These are phyloP conservation scores for Channa maculata DNA, from an alignment of 2,113 vertebrate species.

Conservation along the genomic window DNA sequence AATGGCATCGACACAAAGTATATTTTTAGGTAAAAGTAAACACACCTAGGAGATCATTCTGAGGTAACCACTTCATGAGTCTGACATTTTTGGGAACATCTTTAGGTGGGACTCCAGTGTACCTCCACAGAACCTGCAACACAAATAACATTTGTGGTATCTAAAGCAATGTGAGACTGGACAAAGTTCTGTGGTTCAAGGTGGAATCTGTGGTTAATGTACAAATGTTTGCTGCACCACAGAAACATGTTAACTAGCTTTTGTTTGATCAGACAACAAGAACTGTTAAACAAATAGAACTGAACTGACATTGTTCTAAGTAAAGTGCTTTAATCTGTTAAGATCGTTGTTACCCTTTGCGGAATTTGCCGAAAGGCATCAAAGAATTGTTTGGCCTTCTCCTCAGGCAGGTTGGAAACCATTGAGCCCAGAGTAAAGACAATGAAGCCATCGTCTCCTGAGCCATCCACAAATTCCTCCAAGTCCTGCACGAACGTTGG, in stretches of 20 bases:
- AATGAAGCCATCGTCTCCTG: conserved; percentile 92
- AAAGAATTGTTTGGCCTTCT: conserved; percentile 87
- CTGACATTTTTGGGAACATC: conserved; percentile 88
- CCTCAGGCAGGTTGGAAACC: conserved; percentile 87
- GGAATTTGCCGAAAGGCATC: conserved; percentile 89
- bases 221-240: background rate
- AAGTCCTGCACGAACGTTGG: conserved; percentile 85
- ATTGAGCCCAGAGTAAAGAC: conserved; percentile 96
- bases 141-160: conserved; percentile 1
- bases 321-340: background rate
- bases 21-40: background rate
- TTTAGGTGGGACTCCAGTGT: conserved; percentile 83
- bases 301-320: background rate
- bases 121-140: conserved; percentile 92
- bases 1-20: too few species aligned
- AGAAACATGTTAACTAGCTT: background rate
- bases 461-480: conserved; percentile 89
- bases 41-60: conserved; percentile 95
- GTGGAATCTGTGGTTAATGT: conserved; percentile 5
- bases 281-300: background rate
- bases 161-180: background rate
- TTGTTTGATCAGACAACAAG: background rate
- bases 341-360: conserved; percentile 86
- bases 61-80: conserved; percentile 94
- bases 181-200: conserved; percentile 24